phyloP scores from a whole-genome alignment of 2,888 invertebrate genomes.

The Stenchaetothrips biformis region DNA sequence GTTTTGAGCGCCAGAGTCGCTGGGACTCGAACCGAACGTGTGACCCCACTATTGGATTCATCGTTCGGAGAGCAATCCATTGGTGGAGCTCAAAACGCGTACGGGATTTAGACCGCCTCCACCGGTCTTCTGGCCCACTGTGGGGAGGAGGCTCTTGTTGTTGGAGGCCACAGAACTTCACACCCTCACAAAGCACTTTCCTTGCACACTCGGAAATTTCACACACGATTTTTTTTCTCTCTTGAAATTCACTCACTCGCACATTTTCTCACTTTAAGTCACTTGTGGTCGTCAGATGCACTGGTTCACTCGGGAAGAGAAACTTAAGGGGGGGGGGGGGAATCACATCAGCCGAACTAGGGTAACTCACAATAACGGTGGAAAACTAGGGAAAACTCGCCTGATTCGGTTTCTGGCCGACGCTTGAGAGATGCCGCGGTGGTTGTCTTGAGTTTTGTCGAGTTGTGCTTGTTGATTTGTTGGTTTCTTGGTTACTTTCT shows the following conservation, averaged over 20 bases:
- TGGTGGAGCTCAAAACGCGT: too few relatives aligned
- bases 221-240: neutral
- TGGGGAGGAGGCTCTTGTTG: neutral
- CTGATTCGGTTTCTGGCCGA: slow-evolving; percentile 4
- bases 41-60: too few relatives aligned
- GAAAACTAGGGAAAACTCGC: neutral
- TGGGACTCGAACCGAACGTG: too few relatives aligned
- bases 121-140: too few relatives aligned
- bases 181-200: neutral
- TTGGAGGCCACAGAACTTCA: neutral
- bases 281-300: neutral
- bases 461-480: slow-evolving; percentile 8
- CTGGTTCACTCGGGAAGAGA: neutral
- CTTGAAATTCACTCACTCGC: neutral
- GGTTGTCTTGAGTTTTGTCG: slow-evolving; percentile 18
- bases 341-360: neutral
- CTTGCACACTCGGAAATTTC: neutral
- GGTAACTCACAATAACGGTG: neutral
- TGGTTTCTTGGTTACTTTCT: slow-evolving; percentile 25
- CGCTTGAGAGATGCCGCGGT: neutral
- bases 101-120: too few relatives aligned
- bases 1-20: too few relatives aligned
- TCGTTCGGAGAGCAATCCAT: too few relatives aligned
- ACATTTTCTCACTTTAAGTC: neutral
- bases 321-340: neutral